Evolutionary conservation across 2,113 vertebrate species (phyloP).

Genomic region (Hemicordylus capensis): DNA sequence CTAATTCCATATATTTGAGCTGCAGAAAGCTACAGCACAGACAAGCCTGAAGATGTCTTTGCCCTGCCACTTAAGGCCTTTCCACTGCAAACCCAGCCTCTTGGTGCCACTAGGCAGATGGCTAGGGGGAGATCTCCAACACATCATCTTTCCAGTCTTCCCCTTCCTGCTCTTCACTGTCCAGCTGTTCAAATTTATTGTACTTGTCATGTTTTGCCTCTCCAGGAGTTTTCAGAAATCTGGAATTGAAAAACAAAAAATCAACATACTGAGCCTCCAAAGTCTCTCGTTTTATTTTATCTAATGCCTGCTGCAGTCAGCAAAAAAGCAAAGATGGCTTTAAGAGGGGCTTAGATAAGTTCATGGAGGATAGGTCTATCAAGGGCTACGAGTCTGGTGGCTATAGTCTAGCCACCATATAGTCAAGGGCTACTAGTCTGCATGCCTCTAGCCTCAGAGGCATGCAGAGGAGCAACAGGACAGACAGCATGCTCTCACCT

Average conservation of each 20-base stretch:
- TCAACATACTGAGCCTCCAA: neutral
- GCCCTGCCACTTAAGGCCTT: neutral
- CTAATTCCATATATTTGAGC: neutral
- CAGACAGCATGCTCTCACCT: no score
- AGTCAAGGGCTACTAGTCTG: no score
- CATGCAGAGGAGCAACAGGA: no score
- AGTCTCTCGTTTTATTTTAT: neutral
- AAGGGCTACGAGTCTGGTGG: no score
- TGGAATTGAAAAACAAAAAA: conserved; percentile 43
- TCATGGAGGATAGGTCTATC: no score
- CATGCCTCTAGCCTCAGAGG: no score
- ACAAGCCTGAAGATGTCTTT: neutral
- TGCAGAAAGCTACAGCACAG: neutral
- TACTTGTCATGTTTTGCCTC: conserved; percentile 70
- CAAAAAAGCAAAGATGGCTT: no score
- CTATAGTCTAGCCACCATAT: no score
- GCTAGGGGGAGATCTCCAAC: conserved; percentile 73
- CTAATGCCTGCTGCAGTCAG: no score
- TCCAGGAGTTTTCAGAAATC: conserved; percentile 87
- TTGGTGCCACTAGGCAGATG: neutral
- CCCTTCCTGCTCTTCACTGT: conserved; percentile 64
- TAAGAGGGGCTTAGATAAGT: no score
- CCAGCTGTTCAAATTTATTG: conserved; percentile 67
- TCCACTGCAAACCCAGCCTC: neutral
- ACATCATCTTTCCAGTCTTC: conserved; percentile 70